Base-by-base conservation (phyloP, 2,113 vertebrate genomes). In the Felis chaus region DNA sequence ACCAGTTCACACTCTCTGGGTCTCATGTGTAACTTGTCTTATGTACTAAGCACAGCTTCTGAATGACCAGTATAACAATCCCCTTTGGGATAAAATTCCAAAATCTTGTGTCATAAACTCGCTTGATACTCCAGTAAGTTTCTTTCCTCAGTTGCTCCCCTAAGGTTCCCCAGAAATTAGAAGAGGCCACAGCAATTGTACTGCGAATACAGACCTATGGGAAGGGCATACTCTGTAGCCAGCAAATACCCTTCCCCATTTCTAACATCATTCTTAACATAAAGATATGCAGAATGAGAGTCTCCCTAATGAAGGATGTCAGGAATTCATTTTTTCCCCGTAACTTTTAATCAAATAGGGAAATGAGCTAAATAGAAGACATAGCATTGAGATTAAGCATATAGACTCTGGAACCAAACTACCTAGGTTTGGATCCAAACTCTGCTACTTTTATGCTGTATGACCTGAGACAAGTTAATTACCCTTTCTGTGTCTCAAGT, bases 11-110 rank as follows among this genome's bases (percentile, higher is more conserved):
- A 29, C 23, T 61, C 61, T 87, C 74, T 45, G 66, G 15, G 33
- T 69, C 66, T 69, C 66, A 19, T 69, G 66, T n/a, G 33, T 27
- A 79, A 18, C 10, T 3, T 66, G 33, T 41, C 55, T 91, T 78
- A 79, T 63, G 69, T 76, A 86, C 36, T 91, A 96, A 88, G 91
- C 50, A 78, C 0, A 84, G 57, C 16, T 23, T 15, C 27, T 31
- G 31, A 89, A 50, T 50, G 81, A 27, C 25, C 25, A 83, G 33
- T 21, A 80, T 21, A 57, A 91, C 8, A 74, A 89, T 27, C 14
- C 14, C 16, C 41, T 79, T 48, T 18, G 50, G 31, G 8, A 94
- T 71, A 94, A 95, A 97, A 94, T 89, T n/a, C 61, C 61, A 94
- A 69, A 92, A 74, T 68, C 4, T 0, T 29, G 36, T 80, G 45